These are phyloP conservation scores for Fragum whitleyi DNA, from an alignment of 2,888 invertebrate genomes.

Conservation along the genomic window DNA sequence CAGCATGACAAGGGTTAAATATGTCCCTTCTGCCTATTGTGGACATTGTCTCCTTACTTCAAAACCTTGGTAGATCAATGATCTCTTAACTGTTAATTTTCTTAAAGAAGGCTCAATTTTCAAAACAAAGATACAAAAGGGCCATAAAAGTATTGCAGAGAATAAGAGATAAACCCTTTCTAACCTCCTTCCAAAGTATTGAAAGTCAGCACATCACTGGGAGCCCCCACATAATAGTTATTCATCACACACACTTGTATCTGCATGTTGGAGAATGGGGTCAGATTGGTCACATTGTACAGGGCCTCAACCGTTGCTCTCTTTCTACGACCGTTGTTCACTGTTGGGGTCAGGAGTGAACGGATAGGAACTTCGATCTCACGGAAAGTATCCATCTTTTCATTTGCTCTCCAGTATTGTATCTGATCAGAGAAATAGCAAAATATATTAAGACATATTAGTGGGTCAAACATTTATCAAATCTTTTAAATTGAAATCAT, in stretches of 20 bases:
- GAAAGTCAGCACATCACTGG: conserved; percentile 90
- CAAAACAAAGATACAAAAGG: too few species aligned
- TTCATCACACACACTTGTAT: conserved; percentile 96
- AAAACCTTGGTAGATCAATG: too few species aligned
- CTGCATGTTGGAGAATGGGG: conserved; percentile 88
- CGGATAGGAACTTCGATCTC: conserved; percentile 69
- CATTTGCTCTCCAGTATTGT: conserved; percentile 95
- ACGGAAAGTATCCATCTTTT: conserved; percentile 81
- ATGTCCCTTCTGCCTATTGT: too few species aligned
- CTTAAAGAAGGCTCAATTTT: too few species aligned
- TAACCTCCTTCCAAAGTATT: conserved; percentile 81
- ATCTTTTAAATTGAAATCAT: too few species aligned
- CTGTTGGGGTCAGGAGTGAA: conserved; percentile 52
- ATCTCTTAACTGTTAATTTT: too few species aligned
- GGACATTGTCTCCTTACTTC: too few species aligned
- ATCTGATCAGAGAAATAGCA: conserved; percentile 87
- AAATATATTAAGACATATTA: neutral
- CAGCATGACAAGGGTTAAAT: too few species aligned
- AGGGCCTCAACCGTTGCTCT: conserved; percentile 35
- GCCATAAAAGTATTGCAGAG: too few species aligned
- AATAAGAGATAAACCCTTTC: conserved; percentile 2
- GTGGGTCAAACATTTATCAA: too few species aligned
- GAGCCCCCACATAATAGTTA: conserved; percentile 95
- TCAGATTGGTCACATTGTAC: conserved; percentile 67
- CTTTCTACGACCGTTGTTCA: conserved; percentile 34